Evolutionary conservation across 2,113 vertebrate genomes (phyloP).

Genomic region (Formicarius rufipectus): DNA sequence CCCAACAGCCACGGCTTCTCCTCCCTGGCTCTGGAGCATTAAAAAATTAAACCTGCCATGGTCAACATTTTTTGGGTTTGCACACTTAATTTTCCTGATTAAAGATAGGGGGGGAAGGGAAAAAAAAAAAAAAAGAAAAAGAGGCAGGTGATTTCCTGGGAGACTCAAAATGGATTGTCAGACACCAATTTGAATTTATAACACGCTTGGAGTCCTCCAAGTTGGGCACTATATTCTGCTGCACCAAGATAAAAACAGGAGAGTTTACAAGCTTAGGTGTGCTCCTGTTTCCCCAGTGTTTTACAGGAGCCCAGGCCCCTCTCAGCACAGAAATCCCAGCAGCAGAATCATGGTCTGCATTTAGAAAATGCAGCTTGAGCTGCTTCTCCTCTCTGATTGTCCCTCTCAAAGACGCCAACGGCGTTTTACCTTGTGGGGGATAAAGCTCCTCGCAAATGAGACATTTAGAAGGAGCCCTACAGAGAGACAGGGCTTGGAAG

Average conservation of each 20-base stretch:
- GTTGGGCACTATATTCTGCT: slow-evolving; percentile 9
- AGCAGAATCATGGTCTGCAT: not conserved
- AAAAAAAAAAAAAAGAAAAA: not conserved
- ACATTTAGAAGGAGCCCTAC: not conserved
- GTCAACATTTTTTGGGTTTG: not conserved
- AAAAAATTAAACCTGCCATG: slow-evolving; percentile 43
- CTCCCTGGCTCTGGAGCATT: not conserved
- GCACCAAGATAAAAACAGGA: slow-evolving; percentile 14
- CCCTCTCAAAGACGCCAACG: not conserved
- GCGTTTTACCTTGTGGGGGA: not conserved
- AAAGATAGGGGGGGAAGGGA: not conserved
- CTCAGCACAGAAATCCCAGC: not conserved
- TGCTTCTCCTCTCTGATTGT: not conserved
- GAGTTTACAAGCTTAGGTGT: not conserved
- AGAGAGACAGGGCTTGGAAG: not conserved
- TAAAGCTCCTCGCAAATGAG: not conserved
- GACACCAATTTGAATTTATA: not conserved
- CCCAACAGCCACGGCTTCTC: not conserved
- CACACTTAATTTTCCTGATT: slow-evolving; percentile 26
- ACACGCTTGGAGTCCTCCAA: not conserved
- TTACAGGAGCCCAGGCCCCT: not conserved
- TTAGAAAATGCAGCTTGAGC: not conserved
- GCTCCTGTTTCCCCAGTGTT: not conserved
- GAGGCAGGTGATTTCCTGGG: not conserved
- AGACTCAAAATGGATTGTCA: slow-evolving; percentile 23